Percentiles rank a stretch among this genome's conserved stretches.
Conservation (phyloP, 2,113 vertebrate genomes). For the Nansenia antarctica region DNA sequence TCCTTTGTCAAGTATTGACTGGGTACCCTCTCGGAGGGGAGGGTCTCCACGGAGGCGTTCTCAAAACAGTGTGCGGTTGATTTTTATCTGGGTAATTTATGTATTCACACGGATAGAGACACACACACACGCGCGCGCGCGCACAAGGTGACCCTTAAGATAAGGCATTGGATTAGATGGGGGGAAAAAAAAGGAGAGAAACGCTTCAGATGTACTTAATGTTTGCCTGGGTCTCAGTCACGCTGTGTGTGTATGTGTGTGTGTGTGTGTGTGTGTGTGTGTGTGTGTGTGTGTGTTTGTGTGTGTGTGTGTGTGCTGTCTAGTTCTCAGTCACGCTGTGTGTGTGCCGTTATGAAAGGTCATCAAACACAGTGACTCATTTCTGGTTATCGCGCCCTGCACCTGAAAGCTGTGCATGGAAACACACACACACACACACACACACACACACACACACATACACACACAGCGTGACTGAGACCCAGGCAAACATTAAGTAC, state of each 20-base stretch:
- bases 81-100: background rate
- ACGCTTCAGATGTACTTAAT: background rate
- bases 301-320: constrained; percentile 5
- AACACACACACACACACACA: constrained; percentile 2
- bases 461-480: background rate
- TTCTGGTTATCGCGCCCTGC: constrained; percentile 13
- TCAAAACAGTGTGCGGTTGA: background rate
- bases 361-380: constrained; percentile 20
- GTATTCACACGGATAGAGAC: background rate
- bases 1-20: background rate
- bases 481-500: background rate
- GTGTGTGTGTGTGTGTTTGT: background rate
- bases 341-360: constrained; percentile 19
- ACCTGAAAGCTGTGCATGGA: constrained; percentile 9
- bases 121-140: background rate
- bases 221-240: background rate
- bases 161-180: background rate
- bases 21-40: background rate
- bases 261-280: background rate
- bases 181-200: background rate
- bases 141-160: background rate
- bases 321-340: background rate
- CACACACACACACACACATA: constrained; percentile 7
- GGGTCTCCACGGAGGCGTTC: background rate
- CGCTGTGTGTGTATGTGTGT: background rate